Base-by-base conservation (phyloP, 64 coral and sea anemone species). In the Anthopleura sola region DNA sequence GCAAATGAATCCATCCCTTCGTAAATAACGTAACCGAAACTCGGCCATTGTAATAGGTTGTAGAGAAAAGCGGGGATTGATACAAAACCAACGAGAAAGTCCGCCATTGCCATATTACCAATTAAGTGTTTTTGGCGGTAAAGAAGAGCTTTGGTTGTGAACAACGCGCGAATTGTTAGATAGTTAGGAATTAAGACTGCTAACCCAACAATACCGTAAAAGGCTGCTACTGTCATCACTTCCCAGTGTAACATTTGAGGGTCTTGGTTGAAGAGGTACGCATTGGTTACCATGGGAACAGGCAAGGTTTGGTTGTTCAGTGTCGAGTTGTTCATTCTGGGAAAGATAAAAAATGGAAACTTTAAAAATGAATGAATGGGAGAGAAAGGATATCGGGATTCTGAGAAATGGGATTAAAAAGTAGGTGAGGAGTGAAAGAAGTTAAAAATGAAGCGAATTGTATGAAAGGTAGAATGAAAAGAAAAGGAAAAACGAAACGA, bases 11-110 rank as follows among this genome's bases (percentile, higher is more conserved):
- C 89, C 58, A 79, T 32, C 8, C 79, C 89, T 50, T 91, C 89
- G 36, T 91, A 51, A 19, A 57, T 53, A 53, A 53, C 50, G 68
- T 49, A 90, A 13, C 44, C 44, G 20, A 49, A 85, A 48, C 23
- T 60, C 5, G 89, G 89, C 89, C 89, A 91, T 55, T 82, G 26
- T 29, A 26, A 5, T 54, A 91, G 46, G 58, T 91, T 91, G 77
- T 91, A 91, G 21, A 82, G 20, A 40, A 91, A 91, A 19, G 89
- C 17, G 15, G 89, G 89, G 20, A 91, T 82, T 0, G 89, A 91
- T 20, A 81, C 71, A 58, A 86, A 34, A 38, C 89, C 89, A 8
- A 91, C 89, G 0, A 78, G 24, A 81, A 91, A 55, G 55, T 91
- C 89, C 3, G 74, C 54, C 9, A 40, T 64, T 6, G 84, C 89